A percentile compares a stretch with the other conserved stretches of the same genome.
phyloP scores from a whole-genome alignment of 35 echinoderm and acorn worm genomes.

The Anneissia japonica region DNA sequence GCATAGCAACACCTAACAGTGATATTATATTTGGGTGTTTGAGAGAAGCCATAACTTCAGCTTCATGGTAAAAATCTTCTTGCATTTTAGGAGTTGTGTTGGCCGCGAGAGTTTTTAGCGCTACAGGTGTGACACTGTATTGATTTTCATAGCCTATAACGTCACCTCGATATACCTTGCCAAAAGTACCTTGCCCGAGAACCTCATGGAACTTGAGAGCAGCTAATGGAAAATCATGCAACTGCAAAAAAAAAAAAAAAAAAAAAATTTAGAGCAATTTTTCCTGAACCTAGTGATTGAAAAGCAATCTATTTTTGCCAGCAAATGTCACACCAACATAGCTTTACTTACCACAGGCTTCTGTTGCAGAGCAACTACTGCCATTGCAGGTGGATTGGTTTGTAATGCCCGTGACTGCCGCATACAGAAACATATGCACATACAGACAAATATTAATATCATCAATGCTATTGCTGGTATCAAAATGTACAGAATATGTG shows the following conservation, averaged over 20 bases:
- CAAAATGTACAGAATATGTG: constrained; percentile 73
- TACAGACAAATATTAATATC: constrained; percentile 49
- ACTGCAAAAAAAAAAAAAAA: constrained; percentile 32
- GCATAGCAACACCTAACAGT: constrained; percentile 69
- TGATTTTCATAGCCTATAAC: constrained; percentile 81
- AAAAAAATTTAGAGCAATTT: neutral
- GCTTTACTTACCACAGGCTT: neutral
- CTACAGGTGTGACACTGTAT: constrained; percentile 67
- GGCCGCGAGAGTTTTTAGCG: constrained; percentile 76
- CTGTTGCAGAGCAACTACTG: neutral
- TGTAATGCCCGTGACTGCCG: constrained; percentile 24
- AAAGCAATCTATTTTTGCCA: neutral
- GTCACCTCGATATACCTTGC: constrained; percentile 76
- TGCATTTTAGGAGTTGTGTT: constrained; percentile 62
- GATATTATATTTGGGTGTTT: constrained; percentile 89
- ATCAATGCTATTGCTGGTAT: constrained; percentile 66
- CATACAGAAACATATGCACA: constrained; percentile 71
- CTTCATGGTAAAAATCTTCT: constrained; percentile 65
- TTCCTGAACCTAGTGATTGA: neutral
- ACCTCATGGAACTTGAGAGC: constrained; percentile 82
- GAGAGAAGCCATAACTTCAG: constrained; percentile 75
- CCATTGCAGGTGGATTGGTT: neutral
- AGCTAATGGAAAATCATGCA: constrained; percentile 68
- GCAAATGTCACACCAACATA: neutral
- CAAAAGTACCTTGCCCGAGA: constrained; percentile 90